These are phyloP conservation scores for Acanthosepion esculentum DNA, from an alignment of 2,888 invertebrate genomes.

Conservation along the genomic window DNA sequence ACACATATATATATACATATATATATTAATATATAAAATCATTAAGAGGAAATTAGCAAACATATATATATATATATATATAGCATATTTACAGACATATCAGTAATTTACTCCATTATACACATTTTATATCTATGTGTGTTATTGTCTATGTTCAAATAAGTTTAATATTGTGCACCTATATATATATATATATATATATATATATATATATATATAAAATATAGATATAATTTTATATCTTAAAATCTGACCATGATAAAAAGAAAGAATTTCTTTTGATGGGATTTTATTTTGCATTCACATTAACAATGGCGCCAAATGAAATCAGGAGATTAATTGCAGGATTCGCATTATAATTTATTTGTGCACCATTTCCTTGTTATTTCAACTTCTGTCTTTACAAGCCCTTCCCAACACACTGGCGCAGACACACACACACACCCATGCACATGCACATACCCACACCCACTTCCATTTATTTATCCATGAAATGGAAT, in stretches of 20 bases:
- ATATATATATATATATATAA: background rate
- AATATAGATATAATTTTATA: background rate
- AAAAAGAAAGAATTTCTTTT: slow-evolving; percentile 17
- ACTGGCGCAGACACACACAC: background rate
- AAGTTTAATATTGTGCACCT: too few relatives aligned
- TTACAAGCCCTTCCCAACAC: background rate
- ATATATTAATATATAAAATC: too few relatives aligned
- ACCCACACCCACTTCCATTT: background rate
- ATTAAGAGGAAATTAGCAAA: background rate
- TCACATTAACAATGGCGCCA: slow-evolving; percentile 10
- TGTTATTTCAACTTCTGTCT: background rate
- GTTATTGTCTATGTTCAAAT: too few relatives aligned
- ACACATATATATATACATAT: too few relatives aligned
- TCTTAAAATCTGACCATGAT: slow-evolving; percentile 14
- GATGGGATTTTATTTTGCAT: slow-evolving; percentile 12
- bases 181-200: background rate
- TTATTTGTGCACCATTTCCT: background rate
- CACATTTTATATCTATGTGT: background rate
- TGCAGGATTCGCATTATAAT: slow-evolving; percentile 4
- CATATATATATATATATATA: background rate
- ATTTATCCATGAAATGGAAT: background rate
- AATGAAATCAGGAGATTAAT: slow-evolving; percentile 33
- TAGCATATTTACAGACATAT: background rate
- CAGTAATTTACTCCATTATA: background rate
- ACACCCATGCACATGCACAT: background rate